Conservation (phyloP, 2,797 vertebrate genomes). For the Cheirogaleus major region DNA sequence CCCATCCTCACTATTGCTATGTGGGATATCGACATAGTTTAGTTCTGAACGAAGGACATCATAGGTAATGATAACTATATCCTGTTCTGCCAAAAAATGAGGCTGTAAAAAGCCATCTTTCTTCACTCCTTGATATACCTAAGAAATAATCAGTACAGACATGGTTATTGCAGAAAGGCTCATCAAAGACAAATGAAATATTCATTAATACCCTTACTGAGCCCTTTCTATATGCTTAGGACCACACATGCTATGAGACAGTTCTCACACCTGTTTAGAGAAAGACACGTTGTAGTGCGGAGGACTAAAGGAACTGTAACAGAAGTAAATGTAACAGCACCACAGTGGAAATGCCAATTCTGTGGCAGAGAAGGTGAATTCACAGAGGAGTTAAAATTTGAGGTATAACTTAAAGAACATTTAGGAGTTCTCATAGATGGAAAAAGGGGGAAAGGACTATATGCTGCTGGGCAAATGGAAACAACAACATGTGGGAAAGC, state of each 20-base stretch:
- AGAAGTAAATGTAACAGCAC: not conserved
- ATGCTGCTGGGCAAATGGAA: not conserved
- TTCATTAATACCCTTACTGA: not conserved
- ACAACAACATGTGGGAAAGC: not conserved
- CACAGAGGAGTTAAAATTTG: not conserved
- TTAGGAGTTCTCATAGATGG: not conserved
- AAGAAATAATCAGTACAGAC: slow-evolving; percentile 45
- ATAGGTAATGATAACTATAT: slow-evolving; percentile 98
- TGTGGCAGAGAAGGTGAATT: not conserved
- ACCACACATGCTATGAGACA: not conserved
- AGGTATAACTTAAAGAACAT: not conserved
- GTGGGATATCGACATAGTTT: slow-evolving; percentile 98
- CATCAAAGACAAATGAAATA: not conserved
- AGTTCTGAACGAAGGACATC: slow-evolving; percentile 96
- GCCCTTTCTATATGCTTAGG: not conserved
- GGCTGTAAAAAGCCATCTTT: slow-evolving; percentile 98
- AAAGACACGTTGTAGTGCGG: not conserved
- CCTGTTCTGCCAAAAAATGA: slow-evolving; percentile 95
- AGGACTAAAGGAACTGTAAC: not conserved
- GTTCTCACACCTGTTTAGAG: not conserved
- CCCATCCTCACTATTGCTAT: slow-evolving; percentile 96
- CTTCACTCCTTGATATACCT: slow-evolving; percentile 99
- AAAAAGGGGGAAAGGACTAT: not conserved
- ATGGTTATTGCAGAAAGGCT: not conserved
- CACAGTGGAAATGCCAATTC: not conserved